These are phyloP conservation scores for Gobiocypris rarus DNA, from an alignment of 2,113 vertebrate genomes.

Conservation along the genomic window DNA sequence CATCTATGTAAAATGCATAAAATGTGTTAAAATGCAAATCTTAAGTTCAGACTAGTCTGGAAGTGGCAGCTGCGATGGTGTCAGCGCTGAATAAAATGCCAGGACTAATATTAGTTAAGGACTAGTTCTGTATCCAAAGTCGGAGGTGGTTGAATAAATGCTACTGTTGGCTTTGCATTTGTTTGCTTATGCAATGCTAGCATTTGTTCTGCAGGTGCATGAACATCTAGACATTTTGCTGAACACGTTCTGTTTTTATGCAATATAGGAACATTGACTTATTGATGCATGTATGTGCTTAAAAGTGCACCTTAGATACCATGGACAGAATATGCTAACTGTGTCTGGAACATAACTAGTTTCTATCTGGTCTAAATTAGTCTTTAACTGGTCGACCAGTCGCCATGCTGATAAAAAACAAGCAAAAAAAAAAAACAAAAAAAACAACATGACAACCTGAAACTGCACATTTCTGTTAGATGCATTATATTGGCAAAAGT, in stretches of 20 bases:
- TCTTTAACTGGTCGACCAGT: neutral
- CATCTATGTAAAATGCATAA: neutral
- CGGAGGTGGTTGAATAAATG: neutral
- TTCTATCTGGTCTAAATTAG: neutral
- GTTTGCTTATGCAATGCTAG: neutral
- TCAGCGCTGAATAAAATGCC: neutral
- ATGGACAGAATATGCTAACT: neutral
- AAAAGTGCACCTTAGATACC: neutral
- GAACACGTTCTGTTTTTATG: neutral
- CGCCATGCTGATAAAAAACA: neutral
- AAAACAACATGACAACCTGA: neutral
- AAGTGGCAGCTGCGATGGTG: neutral
- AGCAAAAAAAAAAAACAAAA: too few relatives aligned
- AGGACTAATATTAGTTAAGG: neutral
- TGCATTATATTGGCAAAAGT: too few relatives aligned
- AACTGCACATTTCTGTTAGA: neutral
- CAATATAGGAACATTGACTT: neutral
- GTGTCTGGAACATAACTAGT: neutral
- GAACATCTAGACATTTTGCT: neutral
- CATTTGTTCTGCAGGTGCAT: neutral
- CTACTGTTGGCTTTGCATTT: neutral
- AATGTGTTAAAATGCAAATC: neutral
- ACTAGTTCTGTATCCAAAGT: neutral
- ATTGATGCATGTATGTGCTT: neutral
- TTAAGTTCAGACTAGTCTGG: neutral